Base-by-base conservation (phyloP, 2,797 vertebrate species). In the Melanotaenia parkinsoni region DNA sequence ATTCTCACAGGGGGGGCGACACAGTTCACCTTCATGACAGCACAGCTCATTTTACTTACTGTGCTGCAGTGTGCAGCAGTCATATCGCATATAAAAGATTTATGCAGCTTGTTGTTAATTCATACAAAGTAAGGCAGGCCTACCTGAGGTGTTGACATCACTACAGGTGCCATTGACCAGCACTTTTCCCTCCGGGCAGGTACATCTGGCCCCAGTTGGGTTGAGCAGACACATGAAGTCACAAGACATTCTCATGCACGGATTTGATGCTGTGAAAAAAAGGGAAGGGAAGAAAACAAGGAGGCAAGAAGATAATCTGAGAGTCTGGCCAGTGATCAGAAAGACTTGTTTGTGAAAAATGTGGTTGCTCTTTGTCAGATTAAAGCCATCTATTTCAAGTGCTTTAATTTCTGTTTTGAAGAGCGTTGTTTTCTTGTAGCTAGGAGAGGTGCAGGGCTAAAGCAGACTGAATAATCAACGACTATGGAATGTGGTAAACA, bases 181-280 rank as follows among this genome's bases (percentile, higher is more conserved):
- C 0, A 95, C 87, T 84, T 99, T 98, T 70, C 98, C 98, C 92
- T 99, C 98, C 53, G 97, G 97, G 93, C 98, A 99, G 67, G 94
- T 93, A 84, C 98, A 99, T 1, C 95, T 95, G 77, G 97, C 96
- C 33, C 98, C 97, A 65, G 91, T 93, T 67, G 98, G 98, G 88
- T 97, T 99, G 40, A 99, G 95, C 75, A 99, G 93, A 91, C 98
- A 99, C 92, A 99, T 96, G 86, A 98, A 99, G 67, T 98, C 97
- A 84, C 98, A 99, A 0, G 88, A 93, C 92, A 96, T 94, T 69
- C 95, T 94, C 85, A 95, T 88, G 84, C 98, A 99, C 0, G 98
- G 97, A 88, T 99, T 99, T 58, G 95, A 94, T 40, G 96, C 98
- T 99, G 88, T 77, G 6, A 77, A 76, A 28, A 5, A 20, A 33